These are phyloP conservation scores for Microctenopoma lineatum DNA, from an alignment of 2,797 vertebrate species.

Conservation along the genomic window DNA sequence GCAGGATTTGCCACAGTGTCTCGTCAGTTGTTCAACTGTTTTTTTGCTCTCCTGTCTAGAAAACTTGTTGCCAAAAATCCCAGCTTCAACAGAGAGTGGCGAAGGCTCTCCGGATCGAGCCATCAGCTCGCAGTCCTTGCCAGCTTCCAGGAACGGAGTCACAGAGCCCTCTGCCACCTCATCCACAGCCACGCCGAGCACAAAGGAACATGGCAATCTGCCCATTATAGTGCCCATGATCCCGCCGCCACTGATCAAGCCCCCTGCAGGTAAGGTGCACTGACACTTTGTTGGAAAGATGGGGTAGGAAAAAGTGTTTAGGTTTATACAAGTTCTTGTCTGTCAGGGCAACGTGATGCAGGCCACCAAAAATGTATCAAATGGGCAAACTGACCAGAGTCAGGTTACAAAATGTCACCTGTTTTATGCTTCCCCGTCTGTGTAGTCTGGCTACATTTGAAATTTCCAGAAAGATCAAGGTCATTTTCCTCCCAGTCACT, in stretches of 20 bases:
- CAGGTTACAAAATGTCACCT: background rate
- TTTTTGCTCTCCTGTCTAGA: slow-evolving; percentile 83
- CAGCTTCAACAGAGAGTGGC: slow-evolving; percentile 88
- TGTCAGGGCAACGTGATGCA: background rate
- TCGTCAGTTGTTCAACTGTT: slow-evolving; percentile 25
- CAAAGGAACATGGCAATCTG: slow-evolving; percentile 94
- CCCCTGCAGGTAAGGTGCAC: slow-evolving; percentile 91
- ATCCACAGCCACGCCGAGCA: slow-evolving; percentile 89
- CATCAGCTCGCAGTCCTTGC: slow-evolving; percentile 90
- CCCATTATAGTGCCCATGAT: slow-evolving; percentile 97
- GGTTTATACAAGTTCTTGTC: background rate
- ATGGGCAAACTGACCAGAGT: background rate
- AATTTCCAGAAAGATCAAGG: slow-evolving; percentile 43
- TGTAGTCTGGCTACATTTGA: slow-evolving; percentile 28
- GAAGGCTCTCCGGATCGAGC: slow-evolving; percentile 91
- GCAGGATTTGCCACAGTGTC: slow-evolving; percentile 7
- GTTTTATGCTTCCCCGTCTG: background rate
- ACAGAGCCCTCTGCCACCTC: slow-evolving; percentile 81
- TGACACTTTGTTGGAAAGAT: slow-evolving; percentile 27
- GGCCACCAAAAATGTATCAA: background rate
- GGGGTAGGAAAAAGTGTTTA: slow-evolving; percentile 8
- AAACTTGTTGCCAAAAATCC: slow-evolving; percentile 98
- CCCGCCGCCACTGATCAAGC: slow-evolving; percentile 97
- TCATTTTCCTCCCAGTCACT: slow-evolving; percentile 19
- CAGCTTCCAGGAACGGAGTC: slow-evolving; percentile 92